Base-by-base conservation (phyloP, 1,140 invertebrate species). In the Drosophila rhopaloa region DNA sequence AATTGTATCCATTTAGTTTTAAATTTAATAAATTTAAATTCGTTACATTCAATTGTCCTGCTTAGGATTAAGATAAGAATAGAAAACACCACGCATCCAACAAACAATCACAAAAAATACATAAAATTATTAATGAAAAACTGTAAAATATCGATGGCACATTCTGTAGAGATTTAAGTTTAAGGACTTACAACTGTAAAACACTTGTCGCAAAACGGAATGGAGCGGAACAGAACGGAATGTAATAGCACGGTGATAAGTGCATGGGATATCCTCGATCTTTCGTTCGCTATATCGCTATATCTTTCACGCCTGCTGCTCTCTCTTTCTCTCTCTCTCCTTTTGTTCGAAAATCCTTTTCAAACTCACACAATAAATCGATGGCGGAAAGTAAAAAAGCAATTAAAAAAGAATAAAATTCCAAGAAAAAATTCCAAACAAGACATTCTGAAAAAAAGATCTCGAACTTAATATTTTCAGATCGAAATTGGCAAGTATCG, bases 391-490 rank as follows among this genome's bases (percentile, higher is more conserved):
- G 32, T 65, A 38, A 53, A 65, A 61, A 68, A 68, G 61, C 65
- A 68, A 68, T 68, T 32, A 32, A 68, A 68, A 67, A 68, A 47
- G 65, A 68, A 68, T 68, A 68, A 68, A 68, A 53, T 68, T 51
- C 62, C 61, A 44, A 40, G 11, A 43, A 61, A 57, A 41, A 57
- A 35, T 14, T 19, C 13, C 32, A 41, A 16, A 5, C 2, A n/a
- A n/a, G 0, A 29, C 8, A 24, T 24, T 47, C 9, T 47, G 14
- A 24, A 47, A 47, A 41, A 8, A 8, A 10, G 24, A 24, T 24
- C 24, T 24, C 4, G 24, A 24, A 24, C 24, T 24, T 24, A 24
- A 44, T 3, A 44, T 16, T 16, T 43, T 16, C 24, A 24, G 24
- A 24, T 24, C 24, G 41, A 43, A 14, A n/a, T 14, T 43, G 14